Conservation (phyloP, 2,113 vertebrate genomes). For the Brachyistius frenatus region DNA sequence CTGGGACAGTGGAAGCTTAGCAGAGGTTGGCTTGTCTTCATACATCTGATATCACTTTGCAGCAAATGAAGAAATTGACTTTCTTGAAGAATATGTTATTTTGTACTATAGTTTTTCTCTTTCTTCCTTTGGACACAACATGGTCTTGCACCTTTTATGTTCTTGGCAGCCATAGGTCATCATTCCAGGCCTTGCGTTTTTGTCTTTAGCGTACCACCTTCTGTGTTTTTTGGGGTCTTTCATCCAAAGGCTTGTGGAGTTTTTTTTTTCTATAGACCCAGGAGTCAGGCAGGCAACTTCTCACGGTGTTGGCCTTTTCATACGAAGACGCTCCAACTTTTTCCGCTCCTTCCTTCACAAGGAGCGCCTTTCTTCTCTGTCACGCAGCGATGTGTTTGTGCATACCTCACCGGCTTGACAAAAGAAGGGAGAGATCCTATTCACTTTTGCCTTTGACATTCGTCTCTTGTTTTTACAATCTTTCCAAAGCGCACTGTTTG, state of each 20-base stretch:
- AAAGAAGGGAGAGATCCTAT: slow-evolving; percentile 76
- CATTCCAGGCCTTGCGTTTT: slow-evolving; percentile 38
- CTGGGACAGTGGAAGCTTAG: slow-evolving; percentile 31
- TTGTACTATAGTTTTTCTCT: not conserved
- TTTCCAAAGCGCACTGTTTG: slow-evolving; percentile 75
- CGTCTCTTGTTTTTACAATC: slow-evolving; percentile 82
- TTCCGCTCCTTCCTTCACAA: slow-evolving; percentile 69
- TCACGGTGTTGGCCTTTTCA: slow-evolving; percentile 75
- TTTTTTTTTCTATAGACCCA: slow-evolving; percentile 55
- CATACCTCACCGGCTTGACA: slow-evolving; percentile 73
- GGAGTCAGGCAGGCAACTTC: slow-evolving; percentile 66
- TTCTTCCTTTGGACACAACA: not conserved
- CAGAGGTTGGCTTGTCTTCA: slow-evolving; percentile 30
- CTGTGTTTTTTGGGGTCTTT: slow-evolving; percentile 61
- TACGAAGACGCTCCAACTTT: slow-evolving; percentile 69
- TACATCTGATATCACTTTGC: slow-evolving; percentile 55
- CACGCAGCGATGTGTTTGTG: slow-evolving; percentile 80
- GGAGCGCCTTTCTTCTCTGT: slow-evolving; percentile 76
- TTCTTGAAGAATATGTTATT: slow-evolving; percentile 47
- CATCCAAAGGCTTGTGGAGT: slow-evolving; percentile 48
- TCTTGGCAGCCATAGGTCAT: slow-evolving; percentile 22
- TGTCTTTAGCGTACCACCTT: slow-evolving; percentile 31
- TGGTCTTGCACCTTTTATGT: not conserved
- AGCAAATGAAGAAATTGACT: slow-evolving; percentile 23
- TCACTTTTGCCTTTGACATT: slow-evolving; percentile 77